Conservation (phyloP, 2,888 invertebrate species). For the Odontomyia ornata region DNA sequence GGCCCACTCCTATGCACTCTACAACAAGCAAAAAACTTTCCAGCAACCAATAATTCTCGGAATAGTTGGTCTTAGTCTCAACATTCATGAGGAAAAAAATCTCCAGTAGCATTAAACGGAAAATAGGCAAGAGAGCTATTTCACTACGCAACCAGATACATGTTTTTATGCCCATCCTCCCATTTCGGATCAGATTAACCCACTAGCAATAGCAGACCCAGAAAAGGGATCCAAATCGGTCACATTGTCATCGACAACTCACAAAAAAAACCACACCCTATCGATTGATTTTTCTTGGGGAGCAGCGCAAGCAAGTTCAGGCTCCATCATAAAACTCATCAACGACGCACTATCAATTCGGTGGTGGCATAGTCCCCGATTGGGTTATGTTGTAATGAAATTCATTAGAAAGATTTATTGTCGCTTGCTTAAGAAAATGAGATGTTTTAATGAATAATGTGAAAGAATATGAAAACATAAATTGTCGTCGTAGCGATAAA, state of each 20-base stretch:
- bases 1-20: background rate
- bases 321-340: background rate
- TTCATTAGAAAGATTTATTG: constrained; percentile 1
- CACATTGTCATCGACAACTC: background rate
- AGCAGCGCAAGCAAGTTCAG: too few relatives aligned
- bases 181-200: background rate
- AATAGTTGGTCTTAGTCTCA: background rate
- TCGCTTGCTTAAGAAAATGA: background rate
- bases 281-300: background rate
- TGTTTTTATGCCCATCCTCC: background rate
- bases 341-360: background rate
- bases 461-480: background rate
- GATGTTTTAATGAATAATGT: background rate
- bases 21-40: background rate
- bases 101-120: background rate
- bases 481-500: too few relatives aligned
- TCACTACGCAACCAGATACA: background rate
- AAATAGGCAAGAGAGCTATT: background rate
- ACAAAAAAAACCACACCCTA: constrained; percentile 1
- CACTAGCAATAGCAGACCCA: background rate
- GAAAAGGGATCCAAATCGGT: background rate
- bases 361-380: background rate
- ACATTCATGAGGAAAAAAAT: background rate
- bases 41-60: too few relatives aligned
- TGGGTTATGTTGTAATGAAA: background rate